Evolutionary conservation across 2,797 vertebrate species (phyloP).

Genomic region (Halcyon leucocephala): DNA sequence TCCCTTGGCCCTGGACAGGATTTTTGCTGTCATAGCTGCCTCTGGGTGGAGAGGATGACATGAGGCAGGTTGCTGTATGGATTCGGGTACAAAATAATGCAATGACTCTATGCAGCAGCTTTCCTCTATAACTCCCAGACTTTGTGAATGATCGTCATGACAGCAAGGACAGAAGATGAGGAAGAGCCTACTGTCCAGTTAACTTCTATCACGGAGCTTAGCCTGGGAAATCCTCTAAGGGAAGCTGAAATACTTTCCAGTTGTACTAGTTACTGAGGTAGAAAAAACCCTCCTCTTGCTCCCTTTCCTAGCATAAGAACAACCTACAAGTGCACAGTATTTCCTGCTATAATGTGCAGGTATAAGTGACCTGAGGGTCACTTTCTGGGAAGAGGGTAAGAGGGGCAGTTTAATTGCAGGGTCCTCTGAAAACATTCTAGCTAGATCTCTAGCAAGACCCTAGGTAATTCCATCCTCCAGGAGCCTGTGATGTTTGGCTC

Average conservation of each 20-base stretch:
- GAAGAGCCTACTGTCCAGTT: neutral
- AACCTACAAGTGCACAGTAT: neutral
- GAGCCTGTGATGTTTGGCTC: neutral
- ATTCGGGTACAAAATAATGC: neutral
- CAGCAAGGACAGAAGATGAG: neutral
- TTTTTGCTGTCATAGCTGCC: neutral
- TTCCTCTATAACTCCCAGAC: neutral
- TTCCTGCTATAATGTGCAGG: neutral
- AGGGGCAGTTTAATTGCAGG: neutral
- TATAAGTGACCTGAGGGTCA: neutral
- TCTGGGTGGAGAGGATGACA: neutral
- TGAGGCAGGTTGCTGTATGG: neutral
- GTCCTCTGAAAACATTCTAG: neutral
- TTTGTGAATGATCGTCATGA: neutral
- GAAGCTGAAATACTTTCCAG: neutral
- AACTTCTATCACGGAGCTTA: neutral
- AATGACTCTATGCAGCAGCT: neutral
- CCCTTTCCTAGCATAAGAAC: neutral
- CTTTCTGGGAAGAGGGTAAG: neutral
- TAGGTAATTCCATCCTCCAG: neutral
- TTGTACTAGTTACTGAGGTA: neutral
- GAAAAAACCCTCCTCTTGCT: neutral
- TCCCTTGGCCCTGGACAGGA: neutral
- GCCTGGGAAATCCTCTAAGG: neutral
- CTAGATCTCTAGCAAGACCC: neutral